Percentiles rank a stretch among this genome's conserved stretches.
These are phyloP conservation scores for Acanthosepion pharaonis DNA, from an alignment of 2,888 invertebrate genomes.

Conservation along the genomic window DNA sequence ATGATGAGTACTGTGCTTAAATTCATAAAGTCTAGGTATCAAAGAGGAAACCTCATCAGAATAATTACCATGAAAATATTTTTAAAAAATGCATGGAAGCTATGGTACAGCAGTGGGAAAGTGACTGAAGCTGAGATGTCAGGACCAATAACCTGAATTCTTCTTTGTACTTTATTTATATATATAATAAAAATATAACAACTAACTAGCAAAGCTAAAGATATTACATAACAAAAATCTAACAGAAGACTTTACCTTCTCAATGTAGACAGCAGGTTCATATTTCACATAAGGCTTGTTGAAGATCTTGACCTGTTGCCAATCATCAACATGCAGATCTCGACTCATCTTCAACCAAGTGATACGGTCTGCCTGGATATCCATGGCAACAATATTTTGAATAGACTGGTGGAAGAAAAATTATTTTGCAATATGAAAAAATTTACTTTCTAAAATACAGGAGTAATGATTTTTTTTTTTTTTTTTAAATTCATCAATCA, in stretches of 20 bases:
- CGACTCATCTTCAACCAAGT: slow-evolving; percentile 52
- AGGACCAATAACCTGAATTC: too few species aligned
- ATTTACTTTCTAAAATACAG: neutral
- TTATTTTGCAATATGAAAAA: neutral
- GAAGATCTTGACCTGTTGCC: slow-evolving; percentile 52
- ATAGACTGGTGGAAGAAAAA: slow-evolving; percentile 48
- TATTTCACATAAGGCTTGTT: slow-evolving; percentile 51
- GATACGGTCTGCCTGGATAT: slow-evolving; percentile 52
- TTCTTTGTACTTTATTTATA: too few species aligned
- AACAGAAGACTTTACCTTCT: slow-evolving; percentile 50
- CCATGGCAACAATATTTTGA: slow-evolving; percentile 51
- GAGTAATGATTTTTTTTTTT: too few species aligned
- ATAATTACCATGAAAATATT: too few species aligned
- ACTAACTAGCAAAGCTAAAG: neutral
- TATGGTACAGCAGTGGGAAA: too few species aligned
- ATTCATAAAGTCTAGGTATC: too few species aligned
- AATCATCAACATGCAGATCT: slow-evolving; percentile 51
- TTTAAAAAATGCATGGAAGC: too few species aligned
- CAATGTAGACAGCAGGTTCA: slow-evolving; percentile 51
- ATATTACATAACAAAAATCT: neutral
- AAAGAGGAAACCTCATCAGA: too few species aligned
- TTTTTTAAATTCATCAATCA: too few species aligned
- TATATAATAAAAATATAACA: neutral
- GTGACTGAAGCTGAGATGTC: too few species aligned
- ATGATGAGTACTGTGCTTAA: too few species aligned